These are phyloP conservation scores for Lamellibrachia satsuma DNA, from an alignment of 2,888 invertebrate species.

Conservation along the genomic window DNA sequence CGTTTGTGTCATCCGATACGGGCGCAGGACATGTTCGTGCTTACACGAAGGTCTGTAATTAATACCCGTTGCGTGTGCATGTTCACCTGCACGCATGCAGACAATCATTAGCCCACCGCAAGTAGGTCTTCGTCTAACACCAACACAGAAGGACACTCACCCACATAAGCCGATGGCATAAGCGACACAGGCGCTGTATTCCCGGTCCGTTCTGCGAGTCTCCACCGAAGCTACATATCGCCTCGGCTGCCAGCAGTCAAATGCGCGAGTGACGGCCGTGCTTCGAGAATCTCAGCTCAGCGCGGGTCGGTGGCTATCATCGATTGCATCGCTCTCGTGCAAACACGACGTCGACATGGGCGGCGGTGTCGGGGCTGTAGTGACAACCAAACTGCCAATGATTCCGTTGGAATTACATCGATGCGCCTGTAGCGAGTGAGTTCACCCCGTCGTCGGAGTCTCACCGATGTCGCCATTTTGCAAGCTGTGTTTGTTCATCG, in stretches of 20 bases:
- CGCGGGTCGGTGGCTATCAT: neutral
- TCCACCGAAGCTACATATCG: conserved; percentile 2
- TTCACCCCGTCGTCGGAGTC: neutral
- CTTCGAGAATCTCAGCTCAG: neutral
- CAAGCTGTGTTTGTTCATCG: neutral
- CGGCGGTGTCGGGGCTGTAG: neutral
- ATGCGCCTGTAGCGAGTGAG: neutral
- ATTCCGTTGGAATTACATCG: neutral
- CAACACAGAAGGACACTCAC: neutral
- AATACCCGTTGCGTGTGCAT: neutral
- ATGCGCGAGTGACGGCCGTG: neutral
- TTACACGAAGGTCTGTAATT: neutral
- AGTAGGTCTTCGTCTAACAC: neutral
- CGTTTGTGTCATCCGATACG: neutral
- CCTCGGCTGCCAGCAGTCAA: neutral
- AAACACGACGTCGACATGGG: neutral
- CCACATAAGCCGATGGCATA: neutral
- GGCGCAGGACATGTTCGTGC: neutral
- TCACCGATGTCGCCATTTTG: neutral
- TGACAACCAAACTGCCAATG: conserved; percentile 4
- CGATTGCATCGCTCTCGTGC: neutral
- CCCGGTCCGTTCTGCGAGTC: neutral
- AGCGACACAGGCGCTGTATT: neutral
- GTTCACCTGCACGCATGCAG: neutral
- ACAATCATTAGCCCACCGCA: neutral